Evolutionary conservation across 2,797 vertebrate species (phyloP).

Genomic region (Babyrousa celebensis): DNA sequence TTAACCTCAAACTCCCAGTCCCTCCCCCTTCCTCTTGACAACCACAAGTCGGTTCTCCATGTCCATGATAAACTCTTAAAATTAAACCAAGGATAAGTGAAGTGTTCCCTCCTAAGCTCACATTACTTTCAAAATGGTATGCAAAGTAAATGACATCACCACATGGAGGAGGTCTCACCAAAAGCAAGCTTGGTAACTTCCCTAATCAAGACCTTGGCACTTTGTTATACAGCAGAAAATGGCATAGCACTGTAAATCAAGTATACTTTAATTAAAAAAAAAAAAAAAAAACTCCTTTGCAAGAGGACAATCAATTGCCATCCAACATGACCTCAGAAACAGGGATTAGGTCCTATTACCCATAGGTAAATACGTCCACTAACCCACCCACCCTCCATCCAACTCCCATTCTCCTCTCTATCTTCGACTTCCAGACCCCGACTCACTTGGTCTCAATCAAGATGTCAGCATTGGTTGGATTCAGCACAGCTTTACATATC

Average conservation of each 20-base stretch:
- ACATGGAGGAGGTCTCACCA: not conserved
- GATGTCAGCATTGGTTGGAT: conserved; percentile 97
- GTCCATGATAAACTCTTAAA: not conserved
- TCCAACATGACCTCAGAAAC: not conserved
- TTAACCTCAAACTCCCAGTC: too few relatives aligned
- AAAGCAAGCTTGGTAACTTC: not conserved
- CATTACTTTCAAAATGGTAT: not conserved
- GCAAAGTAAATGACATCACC: not conserved
- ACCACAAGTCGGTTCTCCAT: too few relatives aligned
- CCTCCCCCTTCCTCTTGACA: too few relatives aligned
- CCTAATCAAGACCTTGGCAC: too few relatives aligned
- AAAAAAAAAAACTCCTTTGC: too few relatives aligned
- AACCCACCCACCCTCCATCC: too few relatives aligned
- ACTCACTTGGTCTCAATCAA: conserved; percentile 99
- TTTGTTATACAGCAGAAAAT: too few relatives aligned
- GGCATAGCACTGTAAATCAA: too few relatives aligned
- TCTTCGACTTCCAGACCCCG: not conserved
- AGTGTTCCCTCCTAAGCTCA: not conserved
- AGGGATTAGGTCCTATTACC: not conserved
- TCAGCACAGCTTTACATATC: conserved; percentile 98
- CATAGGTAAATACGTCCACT: rapidly evolving
- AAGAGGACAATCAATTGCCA: not conserved
- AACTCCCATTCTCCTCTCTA: not conserved
- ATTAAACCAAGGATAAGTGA: not conserved
- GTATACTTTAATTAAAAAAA: too few relatives aligned